Base-by-base conservation (phyloP, 2,888 invertebrate species). In the Pocota personata region DNA sequence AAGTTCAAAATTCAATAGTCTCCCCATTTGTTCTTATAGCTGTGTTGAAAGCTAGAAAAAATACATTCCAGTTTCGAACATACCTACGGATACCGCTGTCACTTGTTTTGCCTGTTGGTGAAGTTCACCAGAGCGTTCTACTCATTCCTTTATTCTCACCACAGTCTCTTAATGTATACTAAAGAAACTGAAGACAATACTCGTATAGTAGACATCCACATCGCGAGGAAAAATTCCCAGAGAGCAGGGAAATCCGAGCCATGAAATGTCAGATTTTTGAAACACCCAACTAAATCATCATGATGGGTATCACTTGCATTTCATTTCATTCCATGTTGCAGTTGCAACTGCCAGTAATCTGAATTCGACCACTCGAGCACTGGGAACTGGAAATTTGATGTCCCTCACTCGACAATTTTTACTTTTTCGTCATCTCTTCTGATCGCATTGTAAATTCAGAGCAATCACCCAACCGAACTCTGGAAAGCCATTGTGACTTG, bases 261-360 rank as follows among this genome's bases (percentile, higher is more conserved):
- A 10, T 8, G n/a, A 57, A 40, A 19, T 14, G 55, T 57, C 69
- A 69, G 30, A 69, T 12, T 27, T 35, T 19, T 19, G 35, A n/a
- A 37, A 14, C 10, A 30, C 4, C 24, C 58, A 48, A 32, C 27
- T 62, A 60, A 62, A 50, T 60, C 73, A 73, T 30, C 30, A 37
- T 27, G n/a, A n/a, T n/a, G n/a, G 37, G 50, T 37, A 73, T 73
- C 73, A 62, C 60, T 62, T 73, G 2, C 62, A 50, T 62, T 21
- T 30, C 60, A 37, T 12, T 10, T n/a, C 12, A 37, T 1, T 30
- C 24, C 58, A 12, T 19, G 21, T 37, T 14, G 27, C 14, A 52
- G 14, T 27, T 52, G 30, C 3, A n/a, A 21, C 32, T 7, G 16
- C 5, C 37, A 19, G 57, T 35, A 2, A 58, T 21, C 19, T 12